phyloP scores from a whole-genome alignment of 2,113 vertebrate species.

The Leptosomus discolor region DNA sequence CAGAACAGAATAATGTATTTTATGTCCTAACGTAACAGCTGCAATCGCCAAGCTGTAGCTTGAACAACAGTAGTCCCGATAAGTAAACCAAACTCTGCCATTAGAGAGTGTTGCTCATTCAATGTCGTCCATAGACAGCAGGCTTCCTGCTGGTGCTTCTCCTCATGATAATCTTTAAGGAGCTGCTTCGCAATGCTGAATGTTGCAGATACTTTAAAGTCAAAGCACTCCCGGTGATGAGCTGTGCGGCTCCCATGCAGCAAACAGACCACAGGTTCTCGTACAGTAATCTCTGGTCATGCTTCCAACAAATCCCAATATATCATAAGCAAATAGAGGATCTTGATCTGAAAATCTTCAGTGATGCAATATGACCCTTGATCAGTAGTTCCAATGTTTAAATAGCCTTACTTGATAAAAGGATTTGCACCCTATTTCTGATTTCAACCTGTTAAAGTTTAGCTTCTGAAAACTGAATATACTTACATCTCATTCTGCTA shows the following conservation, averaged over 20 bases:
- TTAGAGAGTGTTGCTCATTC: neutral
- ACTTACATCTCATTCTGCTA: neutral
- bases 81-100: neutral
- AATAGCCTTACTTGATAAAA: neutral
- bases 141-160: neutral
- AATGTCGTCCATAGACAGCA: neutral
- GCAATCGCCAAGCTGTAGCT: neutral
- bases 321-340: neutral
- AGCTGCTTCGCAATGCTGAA: neutral
- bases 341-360: neutral
- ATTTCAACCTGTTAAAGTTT: neutral
- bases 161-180: neutral
- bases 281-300: neutral
- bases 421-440: neutral
- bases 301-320: neutral
- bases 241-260: neutral
- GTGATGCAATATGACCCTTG: neutral
- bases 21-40: neutral
- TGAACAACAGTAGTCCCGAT: neutral
- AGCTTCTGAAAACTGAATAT: neutral
- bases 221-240: neutral
- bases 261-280: neutral
- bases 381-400: neutral
- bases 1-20: neutral
- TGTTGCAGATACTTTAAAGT: neutral